These are phyloP conservation scores for Thecocarcelia acutangulata DNA, from an alignment of 2,888 invertebrate genomes.

Conservation along the genomic window DNA sequence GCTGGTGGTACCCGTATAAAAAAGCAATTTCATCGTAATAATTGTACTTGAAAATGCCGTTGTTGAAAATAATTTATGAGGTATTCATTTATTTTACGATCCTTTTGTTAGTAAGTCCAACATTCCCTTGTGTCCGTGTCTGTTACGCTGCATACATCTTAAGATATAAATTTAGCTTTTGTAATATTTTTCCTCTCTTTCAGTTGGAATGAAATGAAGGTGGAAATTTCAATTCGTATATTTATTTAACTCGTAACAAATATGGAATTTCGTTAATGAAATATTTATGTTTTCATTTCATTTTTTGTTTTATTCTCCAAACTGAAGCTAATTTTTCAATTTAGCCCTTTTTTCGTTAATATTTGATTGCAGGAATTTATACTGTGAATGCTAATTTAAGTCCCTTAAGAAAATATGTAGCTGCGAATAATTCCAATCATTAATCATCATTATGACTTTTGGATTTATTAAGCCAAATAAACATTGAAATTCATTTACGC, in stretches of 20 bases:
- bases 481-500: slow-evolving; percentile 14
- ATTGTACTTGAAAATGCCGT: slow-evolving; percentile 56
- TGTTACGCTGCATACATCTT: background rate
- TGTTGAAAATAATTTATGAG: slow-evolving; percentile 65
- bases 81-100: slow-evolving; percentile 63
- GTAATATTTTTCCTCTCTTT: too few species aligned
- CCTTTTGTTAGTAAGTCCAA: slow-evolving; percentile 18
- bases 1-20: slow-evolving; percentile 4
- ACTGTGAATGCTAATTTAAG: background rate
- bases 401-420: background rate
- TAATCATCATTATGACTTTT: slow-evolving; percentile 33
- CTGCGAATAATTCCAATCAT: slow-evolving; percentile 30
- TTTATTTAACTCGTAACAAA: slow-evolving; percentile 11
- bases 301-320: background rate
- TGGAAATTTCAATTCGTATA: slow-evolving; percentile 11
- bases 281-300: background rate
- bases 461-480: background rate
- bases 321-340: background rate
- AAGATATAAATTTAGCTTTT: too few species aligned
- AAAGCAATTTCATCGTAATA: slow-evolving; percentile 53
- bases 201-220: slow-evolving; percentile 1
- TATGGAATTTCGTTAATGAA: slow-evolving; percentile 15
- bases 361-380: slow-evolving; percentile 1
- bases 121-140: slow-evolving; percentile 1
- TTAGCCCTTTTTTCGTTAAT: background rate